Percentiles rank a stretch among this genome's conserved stretches.
phyloP scores from a whole-genome alignment of 2,113 vertebrate species.

The Meles meles region DNA sequence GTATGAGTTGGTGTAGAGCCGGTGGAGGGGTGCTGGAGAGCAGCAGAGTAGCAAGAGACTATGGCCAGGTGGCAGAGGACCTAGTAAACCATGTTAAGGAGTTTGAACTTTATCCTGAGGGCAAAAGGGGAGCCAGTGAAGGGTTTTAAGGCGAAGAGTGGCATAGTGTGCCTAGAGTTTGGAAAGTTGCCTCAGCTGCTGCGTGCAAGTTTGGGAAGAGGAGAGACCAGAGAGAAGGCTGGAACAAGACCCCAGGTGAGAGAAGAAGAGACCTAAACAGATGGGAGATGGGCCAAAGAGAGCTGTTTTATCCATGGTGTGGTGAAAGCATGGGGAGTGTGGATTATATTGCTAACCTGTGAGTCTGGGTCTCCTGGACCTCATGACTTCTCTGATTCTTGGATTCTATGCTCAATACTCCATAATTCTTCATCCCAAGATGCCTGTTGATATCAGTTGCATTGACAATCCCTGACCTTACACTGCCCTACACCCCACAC shows the following conservation, averaged over 20 bases:
- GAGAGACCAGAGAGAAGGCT: neutral
- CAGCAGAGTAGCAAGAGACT: neutral
- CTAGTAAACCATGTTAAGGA: slow-evolving; percentile 11
- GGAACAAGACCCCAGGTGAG: slow-evolving; percentile 26
- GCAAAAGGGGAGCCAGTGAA: slow-evolving; percentile 39
- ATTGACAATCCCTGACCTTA: neutral
- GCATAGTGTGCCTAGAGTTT: neutral
- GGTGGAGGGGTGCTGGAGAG: neutral
- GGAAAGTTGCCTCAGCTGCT: slow-evolving; percentile 11
- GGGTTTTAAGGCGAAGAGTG: slow-evolving; percentile 52
- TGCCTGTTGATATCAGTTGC: neutral
- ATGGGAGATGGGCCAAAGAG: neutral
- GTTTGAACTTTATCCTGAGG: slow-evolving; percentile 63
- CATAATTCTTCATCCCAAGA: neutral
- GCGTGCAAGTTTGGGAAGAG: neutral
- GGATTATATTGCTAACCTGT: neutral
- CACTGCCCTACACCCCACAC: neutral
- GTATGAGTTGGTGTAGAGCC: neutral
- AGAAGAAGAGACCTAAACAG: neutral
- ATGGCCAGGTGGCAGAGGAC: neutral
- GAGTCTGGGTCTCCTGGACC: neutral
- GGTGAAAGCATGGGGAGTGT: accelerated
- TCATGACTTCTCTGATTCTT: neutral
- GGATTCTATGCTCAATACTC: neutral
- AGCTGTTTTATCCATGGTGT: accelerated